Evolutionary conservation across 2,888 invertebrate genomes (phyloP).

Genomic region (Atrina japonica): DNA sequence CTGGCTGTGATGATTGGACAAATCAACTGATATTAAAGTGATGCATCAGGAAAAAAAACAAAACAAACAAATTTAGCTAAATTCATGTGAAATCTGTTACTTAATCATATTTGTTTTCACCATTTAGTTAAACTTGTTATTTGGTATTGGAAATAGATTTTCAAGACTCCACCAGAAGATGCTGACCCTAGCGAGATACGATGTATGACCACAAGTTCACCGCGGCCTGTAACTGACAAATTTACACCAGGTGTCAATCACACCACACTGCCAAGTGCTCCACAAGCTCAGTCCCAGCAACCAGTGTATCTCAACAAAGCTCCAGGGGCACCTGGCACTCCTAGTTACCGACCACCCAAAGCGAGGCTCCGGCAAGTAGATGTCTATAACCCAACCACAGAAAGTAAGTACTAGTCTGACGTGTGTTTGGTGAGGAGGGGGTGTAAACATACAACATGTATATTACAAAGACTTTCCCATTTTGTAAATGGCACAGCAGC

Average conservation of each 20-base stretch:
- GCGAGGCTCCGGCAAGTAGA: conserved; percentile 61
- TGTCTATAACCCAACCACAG: conserved; percentile 65
- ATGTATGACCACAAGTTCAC: conserved; percentile 17
- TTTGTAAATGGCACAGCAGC: no score
- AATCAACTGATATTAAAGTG: no score
- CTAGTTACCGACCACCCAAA: conserved; percentile 25
- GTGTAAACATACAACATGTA: background rate
- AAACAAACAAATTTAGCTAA: no score
- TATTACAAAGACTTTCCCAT: background rate
- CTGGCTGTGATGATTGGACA: no score
- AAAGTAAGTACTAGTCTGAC: conserved; percentile 48
- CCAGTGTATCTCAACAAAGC: conserved; percentile 65
- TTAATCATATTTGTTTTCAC: background rate
- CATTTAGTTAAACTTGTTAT: background rate
- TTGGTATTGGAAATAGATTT: conserved; percentile 64
- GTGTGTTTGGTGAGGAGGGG: background rate
- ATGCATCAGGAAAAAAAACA: no score
- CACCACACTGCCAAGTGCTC: conserved; percentile 30
- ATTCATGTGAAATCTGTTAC: background rate
- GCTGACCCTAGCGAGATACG: conserved; percentile 54
- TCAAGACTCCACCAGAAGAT: conserved; percentile 73
- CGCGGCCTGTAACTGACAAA: conserved; percentile 32
- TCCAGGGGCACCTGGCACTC: conserved; percentile 55
- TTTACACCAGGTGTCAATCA: conserved; percentile 42
- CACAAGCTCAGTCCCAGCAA: conserved; percentile 25